Percentiles rank a stretch among this genome's conserved stretches.
Conservation (phyloP, 2,797 vertebrate genomes). For the Remorina albescens region DNA sequence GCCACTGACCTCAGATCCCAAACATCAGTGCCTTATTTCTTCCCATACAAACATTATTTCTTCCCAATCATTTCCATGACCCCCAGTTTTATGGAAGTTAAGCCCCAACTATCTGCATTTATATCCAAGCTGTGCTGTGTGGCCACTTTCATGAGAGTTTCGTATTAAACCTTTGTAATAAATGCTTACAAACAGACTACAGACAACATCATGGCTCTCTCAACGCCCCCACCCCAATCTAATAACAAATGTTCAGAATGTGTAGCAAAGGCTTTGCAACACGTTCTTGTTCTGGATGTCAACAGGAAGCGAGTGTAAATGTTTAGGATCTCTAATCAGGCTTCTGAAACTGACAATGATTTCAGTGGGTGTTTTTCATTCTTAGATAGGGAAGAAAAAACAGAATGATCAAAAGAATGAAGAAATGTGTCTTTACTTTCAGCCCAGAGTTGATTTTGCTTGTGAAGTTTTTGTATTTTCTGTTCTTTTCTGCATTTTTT, state of each 20-base stretch:
- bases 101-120: not conserved
- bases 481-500: not conserved
- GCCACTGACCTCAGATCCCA: not conserved
- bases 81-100: not conserved
- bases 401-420: not conserved
- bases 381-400: not conserved
- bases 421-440: not conserved
- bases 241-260: too few relatives aligned
- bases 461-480: not conserved
- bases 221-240: too few relatives aligned
- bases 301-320: too few relatives aligned
- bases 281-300: not conserved
- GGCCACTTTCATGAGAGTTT: not conserved
- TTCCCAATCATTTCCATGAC: conserved; percentile 5
- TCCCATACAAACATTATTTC: too few relatives aligned
- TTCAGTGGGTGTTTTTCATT: not conserved
- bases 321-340: not conserved
- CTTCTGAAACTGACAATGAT: not conserved
- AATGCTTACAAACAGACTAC: conserved; percentile 23
- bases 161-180: not conserved
- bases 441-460: not conserved
- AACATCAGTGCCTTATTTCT: not conserved
- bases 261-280: too few relatives aligned
- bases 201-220: conserved; percentile 3
- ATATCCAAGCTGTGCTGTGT: conserved; percentile 14